These are phyloP conservation scores for Butorides virescens DNA, from an alignment of 2,113 vertebrate genomes.

Conservation along the genomic window DNA sequence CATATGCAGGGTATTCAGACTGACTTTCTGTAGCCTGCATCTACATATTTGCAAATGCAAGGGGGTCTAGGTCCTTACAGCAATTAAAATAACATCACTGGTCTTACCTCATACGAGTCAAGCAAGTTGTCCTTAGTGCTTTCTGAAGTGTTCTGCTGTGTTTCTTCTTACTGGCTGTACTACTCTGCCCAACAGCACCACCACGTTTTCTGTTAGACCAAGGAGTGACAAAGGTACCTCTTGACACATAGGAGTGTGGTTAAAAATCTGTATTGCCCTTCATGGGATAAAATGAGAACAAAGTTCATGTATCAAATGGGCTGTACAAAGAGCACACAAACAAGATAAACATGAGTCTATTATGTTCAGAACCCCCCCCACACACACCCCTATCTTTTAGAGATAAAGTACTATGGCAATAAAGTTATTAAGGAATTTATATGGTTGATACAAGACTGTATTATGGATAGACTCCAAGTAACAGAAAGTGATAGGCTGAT, in stretches of 20 bases:
- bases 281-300: background rate
- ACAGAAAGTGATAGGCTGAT: background rate
- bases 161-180: background rate
- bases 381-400: background rate
- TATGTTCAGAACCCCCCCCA: background rate
- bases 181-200: background rate
- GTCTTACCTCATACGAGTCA: background rate
- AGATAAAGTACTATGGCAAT: background rate
- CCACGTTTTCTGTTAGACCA: background rate
- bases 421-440: background rate
- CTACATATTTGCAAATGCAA: background rate
- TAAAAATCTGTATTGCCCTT: background rate
- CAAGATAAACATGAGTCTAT: background rate
- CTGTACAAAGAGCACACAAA: background rate
- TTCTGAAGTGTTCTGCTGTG: background rate
- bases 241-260: background rate
- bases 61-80: background rate
- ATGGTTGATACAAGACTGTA: background rate
- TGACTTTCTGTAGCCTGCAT: background rate
- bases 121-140: background rate
- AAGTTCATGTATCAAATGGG: background rate
- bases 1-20: background rate
- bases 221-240: background rate
- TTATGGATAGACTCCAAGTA: background rate
- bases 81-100: background rate